Conservation (phyloP, 1,140 invertebrate genomes). For the Zaprionus africanus region DNA sequence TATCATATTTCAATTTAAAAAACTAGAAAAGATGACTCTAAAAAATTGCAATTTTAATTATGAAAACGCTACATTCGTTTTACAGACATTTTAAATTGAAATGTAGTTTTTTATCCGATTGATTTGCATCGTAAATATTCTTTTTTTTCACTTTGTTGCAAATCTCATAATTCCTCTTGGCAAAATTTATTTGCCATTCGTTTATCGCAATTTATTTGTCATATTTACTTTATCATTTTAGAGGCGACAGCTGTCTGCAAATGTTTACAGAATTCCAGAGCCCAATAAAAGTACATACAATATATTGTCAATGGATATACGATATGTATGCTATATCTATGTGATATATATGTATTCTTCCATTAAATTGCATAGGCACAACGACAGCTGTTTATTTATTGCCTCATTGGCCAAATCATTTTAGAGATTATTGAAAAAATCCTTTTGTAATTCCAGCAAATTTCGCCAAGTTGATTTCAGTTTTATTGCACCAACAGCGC, state of each 20-base stretch:
- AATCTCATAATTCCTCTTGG: not conserved
- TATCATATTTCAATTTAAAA: too few species aligned
- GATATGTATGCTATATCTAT: not conserved
- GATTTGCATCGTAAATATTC: not conserved
- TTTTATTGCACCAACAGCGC: slow-evolving; percentile 1
- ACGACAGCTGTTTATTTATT: slow-evolving; percentile 27
- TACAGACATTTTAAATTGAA: not conserved
- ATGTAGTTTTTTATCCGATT: not conserved
- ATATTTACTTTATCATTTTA: slow-evolving; percentile 10
- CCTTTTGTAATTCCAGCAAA: not conserved
- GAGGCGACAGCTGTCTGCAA: slow-evolving; percentile 16
- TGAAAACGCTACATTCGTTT: not conserved
- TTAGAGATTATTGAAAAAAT: slow-evolving; percentile 4
- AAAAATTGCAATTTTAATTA: not conserved
- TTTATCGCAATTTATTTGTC: slow-evolving; percentile 10
- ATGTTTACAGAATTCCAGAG: slow-evolving; percentile 3
- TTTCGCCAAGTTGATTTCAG: slow-evolving; percentile 9
- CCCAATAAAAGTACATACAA: not conserved
- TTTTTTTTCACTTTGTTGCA: not conserved
- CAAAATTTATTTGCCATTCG: slow-evolving; percentile 2
- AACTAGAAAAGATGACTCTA: too few species aligned
- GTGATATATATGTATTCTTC: not conserved
- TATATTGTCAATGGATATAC: slow-evolving; percentile 2
- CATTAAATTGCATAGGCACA: not conserved
- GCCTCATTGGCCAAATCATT: slow-evolving; percentile 7